Conservation (phyloP, 2,888 invertebrate genomes). For the Trissolcus japonicus region DNA sequence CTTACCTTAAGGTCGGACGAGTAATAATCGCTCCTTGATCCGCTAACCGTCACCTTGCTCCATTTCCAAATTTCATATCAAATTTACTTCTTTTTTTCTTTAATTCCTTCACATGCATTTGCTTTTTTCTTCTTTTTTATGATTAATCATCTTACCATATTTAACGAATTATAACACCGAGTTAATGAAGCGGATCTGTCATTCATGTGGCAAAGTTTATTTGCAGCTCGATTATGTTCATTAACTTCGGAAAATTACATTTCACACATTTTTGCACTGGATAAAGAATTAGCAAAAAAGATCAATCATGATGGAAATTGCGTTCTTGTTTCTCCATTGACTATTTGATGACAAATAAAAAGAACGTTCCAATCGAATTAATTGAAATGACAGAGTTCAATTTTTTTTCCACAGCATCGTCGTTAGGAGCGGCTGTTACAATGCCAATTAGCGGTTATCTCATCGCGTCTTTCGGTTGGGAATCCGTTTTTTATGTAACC, state of each 20-base stretch:
- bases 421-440: slow-evolving; percentile 92
- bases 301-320: too few species aligned
- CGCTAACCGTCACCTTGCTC: slow-evolving; percentile 38
- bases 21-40: slow-evolving; percentile 48
- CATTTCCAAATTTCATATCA: slow-evolving; percentile 52
- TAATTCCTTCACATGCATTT: slow-evolving; percentile 4
- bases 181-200: background rate
- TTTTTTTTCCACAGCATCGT: slow-evolving; percentile 81
- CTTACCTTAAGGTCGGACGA: slow-evolving; percentile 31
- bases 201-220: too few species aligned
- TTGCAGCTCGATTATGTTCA: background rate
- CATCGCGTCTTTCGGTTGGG: slow-evolving; percentile 89
- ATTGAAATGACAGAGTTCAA: slow-evolving; percentile 16
- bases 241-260: slow-evolving; percentile 3
- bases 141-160: background rate
- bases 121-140: slow-evolving; percentile 1
- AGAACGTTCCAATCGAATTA: slow-evolving; percentile 8
- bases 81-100: slow-evolving; percentile 18
- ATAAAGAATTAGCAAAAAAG: background rate
- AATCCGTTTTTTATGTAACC: slow-evolving; percentile 92
- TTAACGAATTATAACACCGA: background rate
- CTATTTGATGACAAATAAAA: too few species aligned
- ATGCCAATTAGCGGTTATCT: slow-evolving; percentile 92
- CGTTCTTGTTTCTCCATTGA: too few species aligned
- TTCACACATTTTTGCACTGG: too few species aligned